Conservation (phyloP, 2,888 invertebrate genomes). For the Acronicta alni region DNA sequence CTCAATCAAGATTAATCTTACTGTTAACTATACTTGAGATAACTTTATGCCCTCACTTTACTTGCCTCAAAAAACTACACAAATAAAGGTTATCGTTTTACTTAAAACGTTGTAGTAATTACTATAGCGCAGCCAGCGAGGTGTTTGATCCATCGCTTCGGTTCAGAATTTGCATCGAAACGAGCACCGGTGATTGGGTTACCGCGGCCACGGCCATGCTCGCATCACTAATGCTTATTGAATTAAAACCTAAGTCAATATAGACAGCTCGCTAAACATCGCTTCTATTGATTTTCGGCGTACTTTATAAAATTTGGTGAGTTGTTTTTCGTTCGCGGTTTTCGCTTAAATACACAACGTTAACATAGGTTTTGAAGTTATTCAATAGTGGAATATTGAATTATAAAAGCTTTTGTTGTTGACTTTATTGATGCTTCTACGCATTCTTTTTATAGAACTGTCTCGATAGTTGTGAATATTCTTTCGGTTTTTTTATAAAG, state of each 20-base stretch:
- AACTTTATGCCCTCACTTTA: background rate
- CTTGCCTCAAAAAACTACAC: background rate
- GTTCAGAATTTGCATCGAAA: conserved; percentile 76
- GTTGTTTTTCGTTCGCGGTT: conserved; percentile 18
- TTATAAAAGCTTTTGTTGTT: too few species aligned
- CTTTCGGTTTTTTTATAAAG: too few species aligned
- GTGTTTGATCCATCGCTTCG: conserved; percentile 44
- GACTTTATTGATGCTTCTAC: too few species aligned
- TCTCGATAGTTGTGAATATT: too few species aligned
- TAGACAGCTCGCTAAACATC: conserved; percentile 38
- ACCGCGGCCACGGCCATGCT: conserved; percentile 54
- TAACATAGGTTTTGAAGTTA: too few species aligned
- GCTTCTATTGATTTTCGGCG: conserved; percentile 47
- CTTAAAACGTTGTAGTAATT: conserved; percentile 40
- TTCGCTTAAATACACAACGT: background rate
- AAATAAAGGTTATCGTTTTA: conserved; percentile 5
- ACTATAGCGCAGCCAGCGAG: conserved; percentile 23
- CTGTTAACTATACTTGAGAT: background rate
- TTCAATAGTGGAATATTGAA: too few species aligned
- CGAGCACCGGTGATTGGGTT: conserved; percentile 71
- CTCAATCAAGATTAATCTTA: conserved; percentile 6
- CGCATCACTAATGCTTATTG: conserved; percentile 60
- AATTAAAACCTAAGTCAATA: conserved; percentile 60
- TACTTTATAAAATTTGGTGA: conserved; percentile 29
- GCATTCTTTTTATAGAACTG: too few species aligned